Percentiles rank a stretch among this genome's conserved stretches.
phyloP scores from a whole-genome alignment of 2,888 invertebrate genomes.

The Morpho deidamia region DNA sequence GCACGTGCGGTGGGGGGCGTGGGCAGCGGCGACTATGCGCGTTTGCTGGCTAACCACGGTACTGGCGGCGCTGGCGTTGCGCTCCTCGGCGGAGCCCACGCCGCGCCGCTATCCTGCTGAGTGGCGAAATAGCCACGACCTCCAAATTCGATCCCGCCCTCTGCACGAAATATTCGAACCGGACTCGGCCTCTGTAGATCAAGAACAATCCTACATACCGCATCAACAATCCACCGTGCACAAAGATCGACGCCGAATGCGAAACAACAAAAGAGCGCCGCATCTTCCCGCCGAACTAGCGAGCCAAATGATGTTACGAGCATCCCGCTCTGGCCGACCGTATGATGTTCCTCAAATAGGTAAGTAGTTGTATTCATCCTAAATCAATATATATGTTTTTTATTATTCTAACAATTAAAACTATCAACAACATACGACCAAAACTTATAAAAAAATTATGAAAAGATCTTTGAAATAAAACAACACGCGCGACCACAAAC shows the following conservation, averaged over 20 bases:
- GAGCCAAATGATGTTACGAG: slow-evolving; percentile 88
- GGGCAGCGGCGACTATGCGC: slow-evolving; percentile 61
- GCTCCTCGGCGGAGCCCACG: slow-evolving; percentile 57
- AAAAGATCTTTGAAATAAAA: no score
- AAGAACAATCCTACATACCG: slow-evolving; percentile 34
- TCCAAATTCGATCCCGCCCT: slow-evolving; percentile 48
- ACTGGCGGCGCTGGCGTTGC: slow-evolving; percentile 65
- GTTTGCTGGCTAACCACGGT: slow-evolving; percentile 62
- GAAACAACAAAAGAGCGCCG: slow-evolving; percentile 56
- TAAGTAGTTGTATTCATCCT: slow-evolving; percentile 53
- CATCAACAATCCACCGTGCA: slow-evolving; percentile 45
- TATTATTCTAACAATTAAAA: no score
- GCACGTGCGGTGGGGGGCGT: slow-evolving; percentile 58
- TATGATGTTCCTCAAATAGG: slow-evolving; percentile 94
- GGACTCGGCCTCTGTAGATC: slow-evolving; percentile 40
- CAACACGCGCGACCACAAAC: no score
- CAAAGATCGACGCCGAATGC: slow-evolving; percentile 47
- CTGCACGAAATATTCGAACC: slow-evolving; percentile 64
- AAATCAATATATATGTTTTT: background rate
- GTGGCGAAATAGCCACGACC: slow-evolving; percentile 49
- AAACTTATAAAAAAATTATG: no score
- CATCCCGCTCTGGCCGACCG: slow-evolving; percentile 85
- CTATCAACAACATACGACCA: no score
- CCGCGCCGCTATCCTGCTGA: slow-evolving; percentile 55
- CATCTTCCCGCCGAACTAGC: slow-evolving; percentile 79